These are phyloP conservation scores for Pentamera pediparva DNA, from an alignment of 53 echinoderm and acorn worm species.

Conservation along the genomic window DNA sequence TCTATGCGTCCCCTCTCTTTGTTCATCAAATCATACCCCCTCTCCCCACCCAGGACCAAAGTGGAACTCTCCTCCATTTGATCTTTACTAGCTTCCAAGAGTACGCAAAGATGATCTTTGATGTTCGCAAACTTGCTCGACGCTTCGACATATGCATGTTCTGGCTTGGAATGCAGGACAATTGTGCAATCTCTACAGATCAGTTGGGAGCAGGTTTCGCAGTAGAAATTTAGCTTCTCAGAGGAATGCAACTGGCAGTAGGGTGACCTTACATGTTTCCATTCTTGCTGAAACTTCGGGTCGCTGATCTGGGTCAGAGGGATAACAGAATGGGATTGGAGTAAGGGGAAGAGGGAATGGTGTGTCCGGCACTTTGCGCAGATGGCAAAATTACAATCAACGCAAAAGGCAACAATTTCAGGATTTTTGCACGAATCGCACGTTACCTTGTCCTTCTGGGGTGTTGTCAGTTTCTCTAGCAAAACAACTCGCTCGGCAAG, in stretches of 20 bases:
- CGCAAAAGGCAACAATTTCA: neutral
- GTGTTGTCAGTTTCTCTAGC: neutral
- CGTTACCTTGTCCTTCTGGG: neutral
- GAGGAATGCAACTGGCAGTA: neutral
- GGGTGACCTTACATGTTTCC: neutral
- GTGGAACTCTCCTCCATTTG: neutral
- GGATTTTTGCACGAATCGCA: neutral
- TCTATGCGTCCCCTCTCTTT: neutral
- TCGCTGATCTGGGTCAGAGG: neutral
- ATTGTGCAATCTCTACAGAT: slow-evolving; percentile 12
- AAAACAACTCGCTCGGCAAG: neutral
- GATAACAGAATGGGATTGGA: neutral
- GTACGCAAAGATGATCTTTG: neutral
- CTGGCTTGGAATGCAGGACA: neutral
- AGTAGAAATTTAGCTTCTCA: neutral
- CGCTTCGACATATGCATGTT: neutral
- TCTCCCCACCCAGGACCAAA: neutral
- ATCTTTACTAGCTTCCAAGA: neutral
- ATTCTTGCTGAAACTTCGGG: neutral
- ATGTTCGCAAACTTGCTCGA: neutral
- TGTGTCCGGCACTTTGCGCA: neutral
- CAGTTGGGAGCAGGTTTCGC: neutral
- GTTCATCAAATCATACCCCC: neutral
- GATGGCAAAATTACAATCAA: neutral
- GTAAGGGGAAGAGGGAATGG: neutral